Base-by-base conservation (phyloP, 2,888 invertebrate genomes). In the Thysanoteuthis rhombus region DNA sequence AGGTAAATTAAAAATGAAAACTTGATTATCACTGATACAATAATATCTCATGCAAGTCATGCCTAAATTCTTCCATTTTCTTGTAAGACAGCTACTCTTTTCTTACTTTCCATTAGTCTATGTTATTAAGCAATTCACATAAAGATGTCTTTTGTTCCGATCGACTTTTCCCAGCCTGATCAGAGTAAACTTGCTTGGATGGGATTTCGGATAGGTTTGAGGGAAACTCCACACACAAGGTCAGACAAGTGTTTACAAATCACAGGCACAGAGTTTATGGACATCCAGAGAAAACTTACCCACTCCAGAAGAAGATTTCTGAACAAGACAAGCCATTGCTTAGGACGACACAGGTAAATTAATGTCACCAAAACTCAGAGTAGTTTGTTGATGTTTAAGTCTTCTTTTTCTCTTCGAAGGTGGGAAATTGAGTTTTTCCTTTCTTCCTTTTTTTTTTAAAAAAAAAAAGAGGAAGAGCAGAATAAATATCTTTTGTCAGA, bases 301-400 rank as follows among this genome's bases (percentile, higher is more conserved):
- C 42, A 92, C 92, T 92, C n/a, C 92, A 92, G 92, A 92, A 92
- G 92, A 40, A 38, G 92, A 92, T 42, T 92, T 92, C 92, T 92
- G 92, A 92, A 92, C 92, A 45, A 92, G 92, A 45, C 92, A 92
- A 92, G 92, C 92, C 92, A 92, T 92, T n/a, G 45, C 92, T 42
- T 45, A 10, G 28, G n/a, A 92, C 16, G 45, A 45, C 92, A 92
- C 92, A 42, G 92, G 92, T 92, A 92, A 92, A 12, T n/a, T 45
- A 92, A 92, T 40, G 39, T 91, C 91, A 91, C 91, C 39, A 42
- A 92, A 36, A 90, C 8, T 39, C 58, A 58, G 28, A 58, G 25
- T 28, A 28, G 58, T 58, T 32, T 75, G 16, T 75, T 75, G 75
- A 75, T 25, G 75, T 36, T 36, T 75, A 75, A 75, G 75, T 75